Evolutionary conservation across 1,140 invertebrate genomes (phyloP), one percentile per base, ranked within the genome.

Genomic region (Penaeus chinensis): DNA sequence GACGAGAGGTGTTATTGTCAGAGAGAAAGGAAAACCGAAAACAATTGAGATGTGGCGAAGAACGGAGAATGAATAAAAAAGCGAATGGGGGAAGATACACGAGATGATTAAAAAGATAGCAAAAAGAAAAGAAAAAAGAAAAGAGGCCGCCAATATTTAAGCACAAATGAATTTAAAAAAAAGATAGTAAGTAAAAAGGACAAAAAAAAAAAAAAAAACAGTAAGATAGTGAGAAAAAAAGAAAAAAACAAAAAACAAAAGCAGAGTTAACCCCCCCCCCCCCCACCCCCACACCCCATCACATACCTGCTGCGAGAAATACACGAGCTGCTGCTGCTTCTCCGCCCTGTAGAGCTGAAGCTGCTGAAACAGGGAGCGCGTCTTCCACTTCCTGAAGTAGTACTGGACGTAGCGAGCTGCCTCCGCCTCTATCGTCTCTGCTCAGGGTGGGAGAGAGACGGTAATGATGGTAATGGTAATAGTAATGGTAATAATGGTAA

Each of bases 341-440:
- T 95, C 94, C 86, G 96, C 95, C 90, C 96, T 94, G 92, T 97
- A 97, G 82, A 95, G 94, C 90, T 97, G 92, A 80, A 97, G 93
- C 88, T 97, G 95, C 94, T 97, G 96, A 92, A 96, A 97, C 71
- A 97, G 94, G 78, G 95, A 95, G 91, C 95, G 95, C 90, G 94
- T 94, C 91, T 95, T 95, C 96, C 96, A 97, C 92, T 95, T 96
- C 91, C 94, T 94, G 89, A 94, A 94, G 92, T 94, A 96, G 79
- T 94, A 93, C 89, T 94, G 94, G 71, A 97, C 94, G 91, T 96
- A 95, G 42, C 94, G 93, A 18, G 94, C 94, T 42, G 95, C 96
- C 82, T 95, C 94, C 91, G 94, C 93, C 91, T 95, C 94, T 78
- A 95, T 92, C 90, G 95, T 93, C n/a, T 93, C 94, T 91, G 94